phyloP scores from a whole-genome alignment of 1,140 invertebrate genomes.

The Drosophila punjabiensis region DNA sequence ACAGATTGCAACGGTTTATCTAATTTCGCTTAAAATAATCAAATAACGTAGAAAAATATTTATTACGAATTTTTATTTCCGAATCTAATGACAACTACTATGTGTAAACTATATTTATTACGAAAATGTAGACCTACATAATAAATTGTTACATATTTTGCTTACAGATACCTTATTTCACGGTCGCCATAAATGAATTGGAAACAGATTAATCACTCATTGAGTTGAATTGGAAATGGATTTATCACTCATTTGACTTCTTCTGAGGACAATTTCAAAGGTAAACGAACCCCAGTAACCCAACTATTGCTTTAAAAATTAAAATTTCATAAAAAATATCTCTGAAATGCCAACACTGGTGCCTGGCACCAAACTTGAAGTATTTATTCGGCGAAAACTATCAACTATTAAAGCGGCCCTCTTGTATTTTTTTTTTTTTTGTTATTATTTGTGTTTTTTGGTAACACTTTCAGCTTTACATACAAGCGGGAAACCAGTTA shows the following conservation, averaged over 20 bases:
- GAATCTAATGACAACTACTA: not conserved
- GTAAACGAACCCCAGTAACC: not conserved
- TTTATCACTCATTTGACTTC: not conserved
- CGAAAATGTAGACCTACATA: not conserved
- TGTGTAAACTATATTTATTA: not conserved
- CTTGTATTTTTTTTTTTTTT: slow-evolving; percentile 5
- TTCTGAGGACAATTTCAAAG: not conserved
- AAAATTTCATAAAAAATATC: not conserved
- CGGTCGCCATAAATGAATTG: not conserved
- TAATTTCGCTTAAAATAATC: too few species aligned
- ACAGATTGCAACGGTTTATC: too few species aligned
- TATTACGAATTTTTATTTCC: too few species aligned
- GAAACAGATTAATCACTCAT: not conserved
- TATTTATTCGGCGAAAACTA: slow-evolving; percentile 32
- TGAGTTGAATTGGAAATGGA: not conserved
- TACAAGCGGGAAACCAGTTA: slow-evolving; percentile 66
- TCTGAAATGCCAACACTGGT: slow-evolving; percentile 15
- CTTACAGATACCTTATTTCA: not conserved
- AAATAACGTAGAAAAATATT: too few species aligned
- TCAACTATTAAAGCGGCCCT: slow-evolving; percentile 39
- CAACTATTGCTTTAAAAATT: not conserved
- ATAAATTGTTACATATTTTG: not conserved
- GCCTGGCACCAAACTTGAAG: slow-evolving; percentile 28
- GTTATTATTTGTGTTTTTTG: slow-evolving; percentile 6
- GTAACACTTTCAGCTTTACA: slow-evolving; percentile 57